Evolutionary conservation across 2,797 vertebrate species (phyloP), one percentile per base, ranked within the genome.

Genomic region (Glyptemys insculpta): DNA sequence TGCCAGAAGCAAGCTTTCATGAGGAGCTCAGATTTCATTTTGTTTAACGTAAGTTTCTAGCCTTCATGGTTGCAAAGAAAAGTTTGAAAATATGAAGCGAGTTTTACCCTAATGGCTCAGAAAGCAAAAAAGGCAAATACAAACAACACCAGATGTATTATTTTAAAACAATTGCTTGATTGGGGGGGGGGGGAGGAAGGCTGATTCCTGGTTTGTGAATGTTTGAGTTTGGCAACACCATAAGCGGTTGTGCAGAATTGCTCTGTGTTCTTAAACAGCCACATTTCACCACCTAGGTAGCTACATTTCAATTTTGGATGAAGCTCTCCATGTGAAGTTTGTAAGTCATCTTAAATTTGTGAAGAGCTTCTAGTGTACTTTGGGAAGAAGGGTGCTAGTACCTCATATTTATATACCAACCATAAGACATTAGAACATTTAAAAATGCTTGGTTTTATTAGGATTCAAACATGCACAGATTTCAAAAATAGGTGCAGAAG

Each of bases 301-400:
- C 92, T 93, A 87, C 88, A 87, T 83, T 89, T 86, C 93, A 94
- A 87, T 94, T 85, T 94, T 90, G 89, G 91, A 90, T 95, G 95
- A 95, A 96, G 90, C 25, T 47, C 25, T 25, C 44, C 41, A 18
- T 4, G 44, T 29, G 25, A 49, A 49, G 12, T 97, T 97, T 92
- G n/a, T 87, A 95, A 97, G 95, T 95, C 95, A 96, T 89, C 91
- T 94, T 89, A 85, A 91, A 93, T 96, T 94, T 90, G 78, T 25
- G 74, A 89, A 94, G 93, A 95, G 84, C 87, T 84, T 37, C 82
- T 86, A 88, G 82, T 90, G 78, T 53, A 21, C 19, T 41, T 72
- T 72, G 65, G 65, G 10, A 95, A 91, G 91, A 57, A 79, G 91
- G 79, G 86, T 90, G 57, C 89, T 93, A 95, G 52, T 0, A 4